phyloP scores from a whole-genome alignment of 2,888 invertebrate genomes.

The Salpingus planirostris region DNA sequence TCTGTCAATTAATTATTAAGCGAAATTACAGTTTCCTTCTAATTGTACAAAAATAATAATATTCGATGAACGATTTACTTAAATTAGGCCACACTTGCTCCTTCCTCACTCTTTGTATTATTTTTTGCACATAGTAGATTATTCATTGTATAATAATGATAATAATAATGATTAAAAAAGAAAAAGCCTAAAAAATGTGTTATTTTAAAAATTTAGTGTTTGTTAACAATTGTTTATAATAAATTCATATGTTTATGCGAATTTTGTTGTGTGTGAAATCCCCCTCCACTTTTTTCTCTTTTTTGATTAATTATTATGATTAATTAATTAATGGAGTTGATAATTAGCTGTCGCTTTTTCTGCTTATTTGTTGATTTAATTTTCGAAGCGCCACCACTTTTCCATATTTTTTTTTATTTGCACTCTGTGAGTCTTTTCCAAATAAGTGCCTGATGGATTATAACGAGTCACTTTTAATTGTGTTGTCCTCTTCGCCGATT shows the following conservation, averaged over 20 bases:
- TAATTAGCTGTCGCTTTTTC: conserved; percentile 9
- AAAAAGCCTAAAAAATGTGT: conserved; percentile 12
- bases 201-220: conserved; percentile 13
- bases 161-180: too few relatives aligned
- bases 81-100: too few relatives aligned
- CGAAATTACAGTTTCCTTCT: too few relatives aligned
- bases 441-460: too few relatives aligned
- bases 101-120: conserved; percentile 9
- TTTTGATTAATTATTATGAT: conserved; percentile 7
- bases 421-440: conserved; percentile 1
- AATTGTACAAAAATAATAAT: too few relatives aligned
- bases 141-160: conserved; percentile 8
- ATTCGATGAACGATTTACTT: too few relatives aligned
- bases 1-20: too few relatives aligned
- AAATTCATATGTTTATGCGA: conserved; percentile 20
- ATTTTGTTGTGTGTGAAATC: conserved; percentile 6
- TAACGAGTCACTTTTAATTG: too few relatives aligned
- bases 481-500: too few relatives aligned
- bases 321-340: too few relatives aligned
- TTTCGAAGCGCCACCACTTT: too few relatives aligned
- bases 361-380: conserved; percentile 2
- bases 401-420: conserved; percentile 3
- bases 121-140: conserved; percentile 12
- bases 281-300: conserved; percentile 1
- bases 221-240: conserved; percentile 24